These are phyloP conservation scores for Leptopilina clavipes DNA, from an alignment of 1,140 invertebrate genomes.

Conservation along the genomic window DNA sequence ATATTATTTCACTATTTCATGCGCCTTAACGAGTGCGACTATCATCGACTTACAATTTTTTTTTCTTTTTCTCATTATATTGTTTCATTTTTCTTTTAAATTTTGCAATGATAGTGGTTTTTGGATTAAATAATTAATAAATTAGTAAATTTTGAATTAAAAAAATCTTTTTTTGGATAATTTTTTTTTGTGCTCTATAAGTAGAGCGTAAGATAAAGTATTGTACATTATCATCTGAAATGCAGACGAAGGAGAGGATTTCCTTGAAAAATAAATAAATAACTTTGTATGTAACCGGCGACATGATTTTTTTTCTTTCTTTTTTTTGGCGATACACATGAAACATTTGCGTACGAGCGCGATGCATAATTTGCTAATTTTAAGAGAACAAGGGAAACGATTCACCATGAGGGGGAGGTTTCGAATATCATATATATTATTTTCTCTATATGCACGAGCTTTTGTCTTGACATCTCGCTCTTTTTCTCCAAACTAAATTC, in stretches of 20 bases:
- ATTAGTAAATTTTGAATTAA: too few species aligned
- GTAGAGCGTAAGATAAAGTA: conserved; percentile 15
- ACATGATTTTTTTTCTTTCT: conserved; percentile 37
- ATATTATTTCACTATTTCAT: too few species aligned
- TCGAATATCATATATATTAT: background rate
- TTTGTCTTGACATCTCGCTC: background rate
- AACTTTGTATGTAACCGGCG: conserved; percentile 34
- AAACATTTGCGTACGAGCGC: too few species aligned
- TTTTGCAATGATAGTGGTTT: too few species aligned
- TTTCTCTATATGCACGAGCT: background rate
- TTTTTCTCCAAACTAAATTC: background rate
- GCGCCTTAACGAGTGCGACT: too few species aligned
- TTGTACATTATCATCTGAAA: background rate
- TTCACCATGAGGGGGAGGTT: conserved; percentile 35
- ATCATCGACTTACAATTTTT: too few species aligned
- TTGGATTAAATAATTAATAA: too few species aligned
- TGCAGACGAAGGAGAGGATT: background rate
- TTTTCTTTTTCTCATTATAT: too few species aligned
- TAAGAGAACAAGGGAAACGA: conserved; percentile 48
- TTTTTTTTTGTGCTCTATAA: too few species aligned
- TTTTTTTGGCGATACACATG: conserved; percentile 12
- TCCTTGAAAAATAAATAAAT: conserved; percentile 36
- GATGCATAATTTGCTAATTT: conserved; percentile 63
- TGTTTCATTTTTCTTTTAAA: too few species aligned
- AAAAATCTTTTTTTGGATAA: too few species aligned